Evolutionary conservation across 1,140 invertebrate genomes (phyloP).

Genomic region (Trypoxylus dichotomus): DNA sequence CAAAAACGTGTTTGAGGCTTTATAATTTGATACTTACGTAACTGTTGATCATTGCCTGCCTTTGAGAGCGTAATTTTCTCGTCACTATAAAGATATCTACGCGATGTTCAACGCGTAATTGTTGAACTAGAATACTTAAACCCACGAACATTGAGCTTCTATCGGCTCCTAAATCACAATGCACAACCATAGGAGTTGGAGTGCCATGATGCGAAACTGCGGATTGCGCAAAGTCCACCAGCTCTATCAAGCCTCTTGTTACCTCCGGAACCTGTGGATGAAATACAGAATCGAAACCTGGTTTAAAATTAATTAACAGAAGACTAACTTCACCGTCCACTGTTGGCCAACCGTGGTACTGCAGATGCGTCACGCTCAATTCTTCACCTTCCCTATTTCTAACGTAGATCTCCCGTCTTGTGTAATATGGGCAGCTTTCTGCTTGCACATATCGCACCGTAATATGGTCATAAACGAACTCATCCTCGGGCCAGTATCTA

Average conservation of each 20-base stretch:
- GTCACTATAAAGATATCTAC: conserved; percentile 84
- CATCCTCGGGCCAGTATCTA: conserved; percentile 91
- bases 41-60: conserved; percentile 79
- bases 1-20: conserved; percentile 29
- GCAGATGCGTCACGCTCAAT: conserved; percentile 78
- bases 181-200: conserved; percentile 71
- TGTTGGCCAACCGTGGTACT: conserved; percentile 88
- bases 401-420: conserved; percentile 77
- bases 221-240: conserved; percentile 69
- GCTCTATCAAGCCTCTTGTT: conserved; percentile 78
- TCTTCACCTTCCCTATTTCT: conserved; percentile 79
- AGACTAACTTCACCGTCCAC: conserved; percentile 74
- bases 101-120: conserved; percentile 76
- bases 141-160: conserved; percentile 87
- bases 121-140: conserved; percentile 81
- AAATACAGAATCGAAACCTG: not conserved
- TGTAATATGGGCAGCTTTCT: conserved; percentile 86
- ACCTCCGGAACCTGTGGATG: conserved; percentile 65
- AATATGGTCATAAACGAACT: conserved; percentile 79
- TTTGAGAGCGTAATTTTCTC: conserved; percentile 80
- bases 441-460: conserved; percentile 83
- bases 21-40: conserved; percentile 65
- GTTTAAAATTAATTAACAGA: not conserved
- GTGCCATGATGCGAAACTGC: conserved; percentile 54
- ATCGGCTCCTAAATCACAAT: conserved; percentile 83